These are phyloP conservation scores for Gambusia holbrooki DNA, from an alignment of 2,113 vertebrate genomes.

Conservation along the genomic window DNA sequence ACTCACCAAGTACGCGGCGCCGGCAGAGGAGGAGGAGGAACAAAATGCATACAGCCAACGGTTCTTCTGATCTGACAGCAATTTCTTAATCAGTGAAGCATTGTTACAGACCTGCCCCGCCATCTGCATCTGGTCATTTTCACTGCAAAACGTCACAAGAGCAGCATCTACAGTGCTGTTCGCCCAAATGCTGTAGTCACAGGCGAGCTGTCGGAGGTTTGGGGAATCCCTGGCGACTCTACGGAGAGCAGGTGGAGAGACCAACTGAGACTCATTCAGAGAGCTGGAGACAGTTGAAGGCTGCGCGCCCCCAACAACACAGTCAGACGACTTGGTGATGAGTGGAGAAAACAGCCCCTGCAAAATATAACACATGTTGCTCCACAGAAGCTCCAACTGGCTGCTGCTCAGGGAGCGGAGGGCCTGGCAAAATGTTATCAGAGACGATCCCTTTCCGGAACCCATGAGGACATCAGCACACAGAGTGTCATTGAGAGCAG, in stretches of 20 bases:
- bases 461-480: conserved; percentile 65
- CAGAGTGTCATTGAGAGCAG: conserved; percentile 71
- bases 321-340: conserved; percentile 48
- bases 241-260: background rate
- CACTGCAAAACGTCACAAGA: conserved; percentile 77
- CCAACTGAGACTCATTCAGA: background rate
- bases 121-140: conserved; percentile 72
- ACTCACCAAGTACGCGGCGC: conserved; percentile 50
- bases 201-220: conserved; percentile 73
- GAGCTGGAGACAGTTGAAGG: background rate
- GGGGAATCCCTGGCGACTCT: conserved; percentile 54
- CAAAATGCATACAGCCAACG: conserved; percentile 80
- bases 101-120: conserved; percentile 73
- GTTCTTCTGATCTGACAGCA: conserved; percentile 70
- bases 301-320: background rate
- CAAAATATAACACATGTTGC: conserved; percentile 65
- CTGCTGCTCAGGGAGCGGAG: conserved; percentile 56
- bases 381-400: conserved; percentile 67
- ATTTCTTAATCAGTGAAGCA: conserved; percentile 56
- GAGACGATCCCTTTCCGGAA: conserved; percentile 10
- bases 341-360: conserved; percentile 54
- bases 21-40: conserved; percentile 65
- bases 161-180: conserved; percentile 51
- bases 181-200: conserved; percentile 76
- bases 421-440: conserved; percentile 66